A percentile compares a stretch with the other conserved stretches of the same genome.
Evolutionary conservation across 2,797 vertebrate genomes (phyloP).

Genomic region (Coracias cyanogaster): DNA sequence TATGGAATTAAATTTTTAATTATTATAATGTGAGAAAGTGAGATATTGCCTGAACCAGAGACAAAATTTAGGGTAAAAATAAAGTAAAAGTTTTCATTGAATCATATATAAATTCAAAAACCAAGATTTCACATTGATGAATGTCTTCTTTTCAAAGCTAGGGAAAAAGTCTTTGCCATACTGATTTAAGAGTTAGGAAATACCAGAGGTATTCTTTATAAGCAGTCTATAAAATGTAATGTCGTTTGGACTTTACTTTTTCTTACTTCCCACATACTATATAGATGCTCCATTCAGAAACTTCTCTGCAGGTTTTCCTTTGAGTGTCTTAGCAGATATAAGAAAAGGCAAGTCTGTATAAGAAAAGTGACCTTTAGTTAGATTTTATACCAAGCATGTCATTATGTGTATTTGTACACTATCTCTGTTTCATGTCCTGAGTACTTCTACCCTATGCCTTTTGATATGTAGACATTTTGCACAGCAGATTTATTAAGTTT

Average conservation of each 20-base stretch:
- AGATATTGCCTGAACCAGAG: background rate
- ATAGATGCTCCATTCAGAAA: background rate
- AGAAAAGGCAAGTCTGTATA: background rate
- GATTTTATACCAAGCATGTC: background rate
- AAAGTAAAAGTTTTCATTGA: background rate
- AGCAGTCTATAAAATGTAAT: background rate
- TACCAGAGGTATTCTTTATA: background rate
- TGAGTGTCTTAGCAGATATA: background rate
- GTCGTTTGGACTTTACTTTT: background rate
- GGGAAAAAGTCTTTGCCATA: background rate
- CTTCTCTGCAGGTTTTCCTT: background rate
- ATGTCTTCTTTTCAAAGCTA: background rate
- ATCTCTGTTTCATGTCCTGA: background rate
- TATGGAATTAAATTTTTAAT: background rate
- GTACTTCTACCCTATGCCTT: background rate
- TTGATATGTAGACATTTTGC: constrained; percentile 9
- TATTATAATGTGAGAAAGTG: background rate
- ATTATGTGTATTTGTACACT: background rate
- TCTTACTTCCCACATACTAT: background rate
- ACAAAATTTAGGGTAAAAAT: background rate
- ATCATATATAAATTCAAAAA: background rate
- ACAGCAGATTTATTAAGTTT: background rate
- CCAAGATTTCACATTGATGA: background rate
- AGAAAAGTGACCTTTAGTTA: background rate
- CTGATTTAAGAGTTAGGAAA: background rate